phyloP scores from a whole-genome alignment of 2,888 invertebrate species.

The Mythimna vitellina region DNA sequence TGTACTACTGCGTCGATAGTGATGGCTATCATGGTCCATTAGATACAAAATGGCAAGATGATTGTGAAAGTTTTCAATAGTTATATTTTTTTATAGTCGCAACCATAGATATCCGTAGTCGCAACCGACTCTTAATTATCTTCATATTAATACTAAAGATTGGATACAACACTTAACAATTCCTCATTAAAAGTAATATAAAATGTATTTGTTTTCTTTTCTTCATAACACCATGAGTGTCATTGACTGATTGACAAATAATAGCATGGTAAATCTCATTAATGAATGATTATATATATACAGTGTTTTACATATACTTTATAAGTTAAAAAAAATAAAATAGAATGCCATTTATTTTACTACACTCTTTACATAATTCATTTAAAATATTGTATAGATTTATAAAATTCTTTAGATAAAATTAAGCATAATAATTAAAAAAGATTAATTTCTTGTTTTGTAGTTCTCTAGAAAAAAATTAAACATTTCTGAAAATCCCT shows the following conservation, averaged over 20 bases:
- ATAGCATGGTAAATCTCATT: no score
- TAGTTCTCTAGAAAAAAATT: no score
- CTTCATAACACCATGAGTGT: neutral
- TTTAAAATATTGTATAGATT: no score
- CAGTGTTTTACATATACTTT: no score
- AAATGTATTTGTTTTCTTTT: neutral
- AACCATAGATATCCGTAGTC: no score
- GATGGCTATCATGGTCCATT: constrained; percentile 89
- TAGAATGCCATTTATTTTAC: no score
- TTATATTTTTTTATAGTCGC: neutral
- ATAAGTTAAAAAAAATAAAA: no score
- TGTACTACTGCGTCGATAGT: constrained; percentile 91
- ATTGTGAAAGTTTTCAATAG: neutral
- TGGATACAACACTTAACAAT: neutral
- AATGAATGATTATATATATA: no score
- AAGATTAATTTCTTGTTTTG: neutral
- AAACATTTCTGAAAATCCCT: neutral
- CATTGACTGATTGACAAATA: no score
- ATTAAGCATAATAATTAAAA: no score
- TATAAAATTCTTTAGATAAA: no score
- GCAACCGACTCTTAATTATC: neutral
- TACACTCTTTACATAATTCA: no score
- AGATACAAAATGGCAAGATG: constrained; percentile 68
- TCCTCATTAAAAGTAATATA: neutral
- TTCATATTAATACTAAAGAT: neutral